phyloP scores from a whole-genome alignment of 2,113 vertebrate genomes.

The Poeciliopsis prolifica region DNA sequence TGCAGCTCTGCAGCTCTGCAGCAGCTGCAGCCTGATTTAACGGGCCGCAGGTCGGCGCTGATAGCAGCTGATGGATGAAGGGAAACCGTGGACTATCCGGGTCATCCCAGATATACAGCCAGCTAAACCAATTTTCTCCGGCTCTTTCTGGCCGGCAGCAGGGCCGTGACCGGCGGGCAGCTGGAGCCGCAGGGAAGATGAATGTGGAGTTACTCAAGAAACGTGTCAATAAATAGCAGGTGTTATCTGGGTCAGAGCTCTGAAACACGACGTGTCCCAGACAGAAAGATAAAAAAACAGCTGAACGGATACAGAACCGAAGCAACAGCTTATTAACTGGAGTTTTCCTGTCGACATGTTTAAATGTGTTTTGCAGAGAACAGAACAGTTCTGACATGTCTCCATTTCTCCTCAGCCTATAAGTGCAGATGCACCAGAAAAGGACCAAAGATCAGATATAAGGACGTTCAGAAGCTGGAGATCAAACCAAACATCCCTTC shows the following conservation, averaged over 20 bases:
- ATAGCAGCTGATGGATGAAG: slow-evolving; percentile 70
- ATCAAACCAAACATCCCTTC: slow-evolving; percentile 94
- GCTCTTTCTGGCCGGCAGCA: neutral
- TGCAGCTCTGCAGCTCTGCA: too few species aligned
- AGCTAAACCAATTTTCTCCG: slow-evolving; percentile 31
- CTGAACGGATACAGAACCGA: neutral
- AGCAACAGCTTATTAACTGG: slow-evolving; percentile 12
- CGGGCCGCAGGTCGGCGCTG: slow-evolving; percentile 45
- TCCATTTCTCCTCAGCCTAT: slow-evolving; percentile 82
- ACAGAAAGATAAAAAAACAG: neutral
- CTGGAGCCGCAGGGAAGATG: neutral
- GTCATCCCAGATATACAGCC: slow-evolving; percentile 55
- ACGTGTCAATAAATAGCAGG: neutral
- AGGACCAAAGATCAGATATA: slow-evolving; percentile 97
- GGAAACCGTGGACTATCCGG: slow-evolving; percentile 62
- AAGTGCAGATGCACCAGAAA: slow-evolving; percentile 98
- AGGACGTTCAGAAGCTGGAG: slow-evolving; percentile 97
- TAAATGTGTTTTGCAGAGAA: too few species aligned
- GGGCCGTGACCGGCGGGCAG: neutral
- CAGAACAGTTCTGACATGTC: neutral
- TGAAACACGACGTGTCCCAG: neutral
- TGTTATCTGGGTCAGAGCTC: neutral
- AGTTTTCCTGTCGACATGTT: slow-evolving; percentile 7
- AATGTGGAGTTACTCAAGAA: neutral
- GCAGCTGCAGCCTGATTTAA: slow-evolving; percentile 57